Base-by-base conservation (phyloP, 2,888 invertebrate species). In the Cataglyphis albicans region DNA sequence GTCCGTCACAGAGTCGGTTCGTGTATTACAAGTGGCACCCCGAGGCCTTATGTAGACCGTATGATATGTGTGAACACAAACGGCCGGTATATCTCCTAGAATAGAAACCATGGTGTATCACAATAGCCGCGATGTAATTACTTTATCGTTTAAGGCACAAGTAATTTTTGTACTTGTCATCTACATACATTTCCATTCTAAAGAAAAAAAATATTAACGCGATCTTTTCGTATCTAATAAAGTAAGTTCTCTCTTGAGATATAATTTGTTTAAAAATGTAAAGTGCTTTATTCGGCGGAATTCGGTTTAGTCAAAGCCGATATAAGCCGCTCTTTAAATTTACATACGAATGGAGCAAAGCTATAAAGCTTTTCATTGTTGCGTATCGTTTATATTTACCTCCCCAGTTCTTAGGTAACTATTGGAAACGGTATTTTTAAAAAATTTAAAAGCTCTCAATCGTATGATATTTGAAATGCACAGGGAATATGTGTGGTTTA, bases 271-370 rank as follows among this genome's bases (percentile, higher is more conserved):
- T 32, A n/a, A 75, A 65, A 18, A 12, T 7, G 21, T 12, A 63
- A 21, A 67, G 3, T n/a, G 15, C 67, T 67, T 25, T 2, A 0
- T 38, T 38, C 67, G 4, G 12, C 4, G 38, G 2, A 3, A 38
- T 61, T 32, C 15, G 21, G 12, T 75, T 65, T n/a, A 75, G 32
- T 63, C 32, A 25, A 67, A 52, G n/a, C n/a, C 38, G 35, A 35
- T 21, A n/a, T 35, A 18, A 75, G 65, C 7, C 21, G 35, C n/a
- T 0, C 21, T 2, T 0, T 75, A 38, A 25, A 75, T 67, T 75
- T 52, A 52, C 67, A 75, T 75, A 75, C 52, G 52, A 75, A 75
- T 75, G 25, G 25, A 52, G 38, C 25, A 38, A 67, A 65, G 6
- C 32, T 41, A 35, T 35, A 38, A 74, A 64, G 41, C 73, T 3